phyloP scores from a whole-genome alignment of 2,113 vertebrate genomes.

The Esox niger region DNA sequence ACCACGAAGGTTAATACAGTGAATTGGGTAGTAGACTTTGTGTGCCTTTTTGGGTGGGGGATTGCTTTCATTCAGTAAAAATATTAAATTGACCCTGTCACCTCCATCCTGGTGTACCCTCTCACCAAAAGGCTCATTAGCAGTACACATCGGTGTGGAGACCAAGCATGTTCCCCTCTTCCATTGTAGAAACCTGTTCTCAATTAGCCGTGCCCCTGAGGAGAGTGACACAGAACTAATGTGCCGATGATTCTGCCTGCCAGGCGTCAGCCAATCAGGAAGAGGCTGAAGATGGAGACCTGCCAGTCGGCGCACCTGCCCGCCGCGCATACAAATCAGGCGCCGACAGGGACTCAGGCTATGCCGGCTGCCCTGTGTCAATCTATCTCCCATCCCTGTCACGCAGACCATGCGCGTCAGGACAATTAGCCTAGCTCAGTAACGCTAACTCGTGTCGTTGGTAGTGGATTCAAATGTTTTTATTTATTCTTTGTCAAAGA shows the following conservation, averaged over 20 bases:
- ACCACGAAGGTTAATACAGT: neutral
- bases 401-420: neutral
- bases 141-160: constrained; percentile 22
- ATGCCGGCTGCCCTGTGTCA: too few species aligned
- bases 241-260: neutral
- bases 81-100: neutral
- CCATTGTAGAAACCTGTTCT: constrained; percentile 29
- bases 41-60: neutral
- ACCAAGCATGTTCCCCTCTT: neutral
- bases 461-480: neutral
- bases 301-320: neutral
- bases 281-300: neutral
- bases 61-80: neutral
- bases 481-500: constrained; percentile 13
- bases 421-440: neutral
- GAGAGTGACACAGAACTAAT: constrained; percentile 18
- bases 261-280: neutral
- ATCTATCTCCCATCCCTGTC: neutral
- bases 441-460: constrained; percentile 1
- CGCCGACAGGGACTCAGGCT: too few species aligned
- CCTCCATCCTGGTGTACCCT: constrained; percentile 3
- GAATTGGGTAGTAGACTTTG: neutral
- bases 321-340: constrained; percentile 2
- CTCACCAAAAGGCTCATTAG: constrained; percentile 18
- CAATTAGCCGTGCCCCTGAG: constrained; percentile 27